A percentile compares a stretch with the other conserved stretches of the same genome.
Conservation (phyloP, 92 coral and sea anemone species). For the Porites cylindrica region DNA sequence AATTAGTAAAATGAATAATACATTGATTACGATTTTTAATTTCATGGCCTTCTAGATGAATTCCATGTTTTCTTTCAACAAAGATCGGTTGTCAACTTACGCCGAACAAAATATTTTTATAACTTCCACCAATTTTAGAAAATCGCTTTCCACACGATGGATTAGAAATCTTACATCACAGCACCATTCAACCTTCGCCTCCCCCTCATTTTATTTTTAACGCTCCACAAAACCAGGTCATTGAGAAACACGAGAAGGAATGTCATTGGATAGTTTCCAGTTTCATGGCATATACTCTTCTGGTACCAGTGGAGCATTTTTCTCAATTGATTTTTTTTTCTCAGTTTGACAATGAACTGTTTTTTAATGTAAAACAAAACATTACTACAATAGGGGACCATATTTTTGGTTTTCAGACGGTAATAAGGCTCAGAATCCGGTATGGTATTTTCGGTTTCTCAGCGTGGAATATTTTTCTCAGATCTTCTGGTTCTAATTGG, state of each 20-base stretch:
- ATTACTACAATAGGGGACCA: no score
- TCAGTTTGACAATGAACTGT: neutral
- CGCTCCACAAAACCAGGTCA: slow-evolving; percentile 45
- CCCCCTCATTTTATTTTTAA: slow-evolving; percentile 31
- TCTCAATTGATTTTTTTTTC: neutral
- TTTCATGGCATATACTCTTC: slow-evolving; percentile 17
- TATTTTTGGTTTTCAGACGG: no score
- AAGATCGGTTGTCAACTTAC: neutral
- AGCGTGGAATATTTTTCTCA: no score
- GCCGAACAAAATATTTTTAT: neutral
- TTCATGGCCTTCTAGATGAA: slow-evolving; percentile 36
- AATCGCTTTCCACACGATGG: neutral
- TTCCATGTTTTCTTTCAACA: slow-evolving; percentile 20
- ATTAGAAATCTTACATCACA: slow-evolving; percentile 60
- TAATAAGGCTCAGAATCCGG: no score
- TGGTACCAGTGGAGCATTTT: slow-evolving; percentile 39
- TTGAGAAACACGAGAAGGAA: slow-evolving; percentile 1
- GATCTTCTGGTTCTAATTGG: no score
- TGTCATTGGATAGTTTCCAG: slow-evolving; percentile 24
- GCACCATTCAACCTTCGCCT: slow-evolving; percentile 40
- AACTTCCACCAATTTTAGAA: neutral
- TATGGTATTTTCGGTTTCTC: no score
- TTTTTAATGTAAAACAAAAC: neutral
- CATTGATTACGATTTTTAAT: slow-evolving; percentile 8
- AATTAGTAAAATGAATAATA: slow-evolving; percentile 9